phyloP scores from a whole-genome alignment of 1,140 invertebrate genomes.

The Linepithema humile region DNA sequence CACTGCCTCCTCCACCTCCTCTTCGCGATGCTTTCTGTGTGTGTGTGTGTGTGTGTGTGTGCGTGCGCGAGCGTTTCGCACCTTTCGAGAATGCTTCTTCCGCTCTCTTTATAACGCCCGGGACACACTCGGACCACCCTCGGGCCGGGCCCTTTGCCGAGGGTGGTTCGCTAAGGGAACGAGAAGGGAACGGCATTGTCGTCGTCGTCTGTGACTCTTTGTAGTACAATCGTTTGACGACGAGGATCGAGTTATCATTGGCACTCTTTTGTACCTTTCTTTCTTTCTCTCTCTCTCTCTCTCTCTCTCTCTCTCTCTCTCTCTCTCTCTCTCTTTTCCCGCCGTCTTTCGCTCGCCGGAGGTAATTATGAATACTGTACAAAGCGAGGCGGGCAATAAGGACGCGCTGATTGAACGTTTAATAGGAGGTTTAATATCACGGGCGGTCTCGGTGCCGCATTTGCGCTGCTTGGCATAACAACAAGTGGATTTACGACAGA shows the following conservation, averaged over 20 bases:
- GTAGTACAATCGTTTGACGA: slow-evolving; percentile 61
- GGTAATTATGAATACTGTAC: slow-evolving; percentile 57
- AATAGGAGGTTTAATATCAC: slow-evolving; percentile 55
- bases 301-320: no score
- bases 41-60: not conserved
- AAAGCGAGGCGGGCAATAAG: slow-evolving; percentile 52
- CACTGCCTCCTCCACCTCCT: not conserved
- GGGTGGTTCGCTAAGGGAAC: slow-evolving; percentile 23
- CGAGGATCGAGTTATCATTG: slow-evolving; percentile 58
- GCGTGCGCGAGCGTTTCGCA: slow-evolving; percentile 44
- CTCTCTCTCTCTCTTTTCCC: not conserved
- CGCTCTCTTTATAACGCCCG: slow-evolving; percentile 56
- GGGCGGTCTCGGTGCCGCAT: slow-evolving; percentile 22
- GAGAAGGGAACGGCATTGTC: slow-evolving; percentile 8
- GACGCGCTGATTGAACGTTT: slow-evolving; percentile 55
- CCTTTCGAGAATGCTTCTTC: slow-evolving; percentile 68
- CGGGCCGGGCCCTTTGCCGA: slow-evolving; percentile 5
- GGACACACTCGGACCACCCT: slow-evolving; percentile 50
- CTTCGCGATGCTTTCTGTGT: slow-evolving; percentile 25
- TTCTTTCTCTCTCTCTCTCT: not conserved
- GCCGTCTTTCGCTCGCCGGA: slow-evolving; percentile 22
- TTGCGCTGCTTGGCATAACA: slow-evolving; percentile 50
- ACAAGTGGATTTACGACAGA: slow-evolving; percentile 50
- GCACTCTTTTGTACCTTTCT: not conserved
- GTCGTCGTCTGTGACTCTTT: slow-evolving; percentile 48